These are phyloP conservation scores for Platichthys flesus DNA, from an alignment of 2,113 vertebrate genomes.

Conservation along the genomic window DNA sequence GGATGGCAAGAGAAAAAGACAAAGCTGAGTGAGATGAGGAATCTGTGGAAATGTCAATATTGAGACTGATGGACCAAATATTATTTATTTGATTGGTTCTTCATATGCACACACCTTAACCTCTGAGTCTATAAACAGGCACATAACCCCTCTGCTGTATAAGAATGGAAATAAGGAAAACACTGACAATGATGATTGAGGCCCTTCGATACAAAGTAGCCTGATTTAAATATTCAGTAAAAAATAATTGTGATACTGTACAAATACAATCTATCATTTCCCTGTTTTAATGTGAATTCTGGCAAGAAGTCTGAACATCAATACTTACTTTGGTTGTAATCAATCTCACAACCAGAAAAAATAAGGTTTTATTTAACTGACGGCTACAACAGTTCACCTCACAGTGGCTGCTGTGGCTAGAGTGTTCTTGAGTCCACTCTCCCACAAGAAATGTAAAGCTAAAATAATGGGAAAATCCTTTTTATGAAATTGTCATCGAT, in stretches of 20 bases:
- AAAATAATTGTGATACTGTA: too few relatives aligned
- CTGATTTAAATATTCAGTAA: too few relatives aligned
- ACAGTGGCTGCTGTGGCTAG: background rate
- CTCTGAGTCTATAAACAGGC: conserved; percentile 36
- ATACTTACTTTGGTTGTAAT: background rate
- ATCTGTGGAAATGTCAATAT: conserved; percentile 70
- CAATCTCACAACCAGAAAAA: background rate
- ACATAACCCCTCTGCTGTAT: conserved; percentile 2
- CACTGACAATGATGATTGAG: conserved; percentile 8
- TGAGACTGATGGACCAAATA: conserved; percentile 62
- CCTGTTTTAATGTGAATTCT: background rate
- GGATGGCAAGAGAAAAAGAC: conserved; percentile 34
- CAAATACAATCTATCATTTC: background rate
- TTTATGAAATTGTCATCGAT: background rate
- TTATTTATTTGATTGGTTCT: conserved; percentile 67
- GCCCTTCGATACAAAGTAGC: background rate
- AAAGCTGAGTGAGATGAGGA: conserved; percentile 26
- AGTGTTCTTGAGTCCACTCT: background rate
- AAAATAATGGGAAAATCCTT: background rate
- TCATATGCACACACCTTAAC: conserved; percentile 56
- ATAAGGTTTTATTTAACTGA: background rate
- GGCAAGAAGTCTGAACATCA: background rate
- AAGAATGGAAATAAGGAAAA: conserved; percentile 8
- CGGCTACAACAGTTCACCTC: background rate
- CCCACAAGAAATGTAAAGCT: background rate